Percentiles rank a stretch among this genome's conserved stretches.
Conservation (phyloP, 2,797 vertebrate species). For the Pogonophryne albipinna region DNA sequence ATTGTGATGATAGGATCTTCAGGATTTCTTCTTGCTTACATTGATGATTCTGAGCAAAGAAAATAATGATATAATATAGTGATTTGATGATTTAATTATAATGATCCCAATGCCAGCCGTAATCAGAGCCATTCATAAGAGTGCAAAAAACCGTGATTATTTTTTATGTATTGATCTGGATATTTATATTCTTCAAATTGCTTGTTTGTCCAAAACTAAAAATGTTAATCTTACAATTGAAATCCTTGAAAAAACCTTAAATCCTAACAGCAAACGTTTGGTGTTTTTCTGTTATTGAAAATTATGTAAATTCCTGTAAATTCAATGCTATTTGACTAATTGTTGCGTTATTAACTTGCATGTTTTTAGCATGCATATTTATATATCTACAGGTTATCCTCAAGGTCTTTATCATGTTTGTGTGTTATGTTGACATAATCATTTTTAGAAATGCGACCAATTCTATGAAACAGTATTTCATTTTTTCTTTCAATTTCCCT, state of each 20-base stretch:
- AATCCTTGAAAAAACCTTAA: neutral
- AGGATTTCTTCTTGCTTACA: neutral
- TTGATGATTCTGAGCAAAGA: neutral
- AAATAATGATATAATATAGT: neutral
- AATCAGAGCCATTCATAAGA: neutral
- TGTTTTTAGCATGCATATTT: neutral
- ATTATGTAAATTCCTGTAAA: neutral
- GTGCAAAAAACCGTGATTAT: no score
- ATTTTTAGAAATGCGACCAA: conserved; percentile 41
- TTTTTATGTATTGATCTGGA: no score
- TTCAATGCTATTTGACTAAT: neutral
- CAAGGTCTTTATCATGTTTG: neutral
- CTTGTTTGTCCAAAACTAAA: neutral
- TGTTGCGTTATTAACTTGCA: neutral
- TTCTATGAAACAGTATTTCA: conserved; percentile 30
- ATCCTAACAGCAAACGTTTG: neutral
- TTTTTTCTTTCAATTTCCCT: conserved; percentile 50
- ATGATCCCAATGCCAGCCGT: neutral
- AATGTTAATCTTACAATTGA: neutral
- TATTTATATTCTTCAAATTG: neutral
- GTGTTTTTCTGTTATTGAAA: neutral
- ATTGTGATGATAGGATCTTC: neutral
- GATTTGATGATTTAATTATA: neutral
- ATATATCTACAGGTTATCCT: neutral
- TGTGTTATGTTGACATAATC: conserved; percentile 36